Evolutionary conservation across 2,888 invertebrate genomes (phyloP).

Genomic region (Nephrocerus scutellatus): DNA sequence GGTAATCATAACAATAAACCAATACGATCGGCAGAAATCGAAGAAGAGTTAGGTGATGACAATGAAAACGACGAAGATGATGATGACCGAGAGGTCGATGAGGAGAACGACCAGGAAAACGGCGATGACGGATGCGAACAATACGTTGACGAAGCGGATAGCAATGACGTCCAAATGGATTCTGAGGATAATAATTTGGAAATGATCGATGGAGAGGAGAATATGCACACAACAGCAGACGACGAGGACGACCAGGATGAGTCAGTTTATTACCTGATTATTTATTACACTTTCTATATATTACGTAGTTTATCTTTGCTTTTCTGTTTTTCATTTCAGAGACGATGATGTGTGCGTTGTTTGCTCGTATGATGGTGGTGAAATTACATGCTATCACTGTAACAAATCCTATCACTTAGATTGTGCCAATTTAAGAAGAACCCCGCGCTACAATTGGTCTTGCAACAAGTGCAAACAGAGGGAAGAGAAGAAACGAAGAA

Average conservation of each 20-base stretch:
- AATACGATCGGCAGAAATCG: conserved; percentile 43
- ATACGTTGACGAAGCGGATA: conserved; percentile 34
- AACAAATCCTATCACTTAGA: conserved; percentile 60
- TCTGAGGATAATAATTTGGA: conserved; percentile 12
- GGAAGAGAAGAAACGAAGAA: conserved; percentile 36
- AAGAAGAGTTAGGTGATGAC: conserved; percentile 26
- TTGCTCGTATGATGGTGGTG: conserved; percentile 40
- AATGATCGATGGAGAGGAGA: conserved; percentile 7
- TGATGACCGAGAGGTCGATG: conserved; percentile 38
- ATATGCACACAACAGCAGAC: conserved; percentile 10
- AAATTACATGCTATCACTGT: conserved; percentile 36
- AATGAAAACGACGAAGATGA: conserved; percentile 24
- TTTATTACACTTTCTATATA: not conserved
- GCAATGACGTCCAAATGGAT: conserved; percentile 14
- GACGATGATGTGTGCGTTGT: conserved; percentile 36
- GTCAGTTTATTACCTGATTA: conserved; percentile 12
- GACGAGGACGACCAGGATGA: conserved; percentile 20
- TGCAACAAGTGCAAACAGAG: conserved; percentile 53
- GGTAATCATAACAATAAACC: conserved; percentile 33
- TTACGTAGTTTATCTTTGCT: not conserved
- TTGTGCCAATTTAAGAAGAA: conserved; percentile 58
- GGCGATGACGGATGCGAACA: conserved; percentile 28
- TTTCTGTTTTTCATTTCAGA: conserved; percentile 18
- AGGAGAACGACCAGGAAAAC: conserved; percentile 27
- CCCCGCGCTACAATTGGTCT: conserved; percentile 57